These are phyloP conservation scores for Eueides isabella DNA, from an alignment of 1,140 invertebrate species.

Conservation along the genomic window DNA sequence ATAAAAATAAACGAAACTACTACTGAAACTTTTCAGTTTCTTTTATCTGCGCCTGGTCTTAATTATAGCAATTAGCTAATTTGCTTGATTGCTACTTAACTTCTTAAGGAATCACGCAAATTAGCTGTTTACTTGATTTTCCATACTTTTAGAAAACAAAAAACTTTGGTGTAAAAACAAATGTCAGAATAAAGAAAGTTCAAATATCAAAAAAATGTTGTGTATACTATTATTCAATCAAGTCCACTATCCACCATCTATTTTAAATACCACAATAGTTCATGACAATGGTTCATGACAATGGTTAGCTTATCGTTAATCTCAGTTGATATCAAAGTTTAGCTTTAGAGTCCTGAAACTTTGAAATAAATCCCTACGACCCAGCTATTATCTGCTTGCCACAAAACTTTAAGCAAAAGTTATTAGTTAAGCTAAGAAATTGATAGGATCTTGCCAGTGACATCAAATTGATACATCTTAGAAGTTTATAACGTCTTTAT, in stretches of 20 bases:
- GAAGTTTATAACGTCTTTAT: not conserved
- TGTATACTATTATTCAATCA: not conserved
- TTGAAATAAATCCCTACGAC: conserved; percentile 23
- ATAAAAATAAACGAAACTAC: no score
- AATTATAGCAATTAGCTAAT: not conserved
- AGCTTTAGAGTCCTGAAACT: conserved; percentile 6
- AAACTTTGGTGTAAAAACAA: no score
- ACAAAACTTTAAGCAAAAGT: conserved; percentile 17
- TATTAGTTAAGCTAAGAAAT: conserved; percentile 23
- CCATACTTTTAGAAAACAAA: no score
- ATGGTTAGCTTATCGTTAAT: conserved; percentile 2
- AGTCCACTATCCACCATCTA: not conserved
- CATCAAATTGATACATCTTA: conserved; percentile 3
- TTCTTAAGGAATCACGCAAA: no score
- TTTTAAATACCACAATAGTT: not conserved
- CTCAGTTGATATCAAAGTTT: conserved; percentile 7
- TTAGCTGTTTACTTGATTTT: no score
- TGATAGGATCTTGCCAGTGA: conserved; percentile 25
- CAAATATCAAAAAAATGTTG: no score
- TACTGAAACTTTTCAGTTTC: no score
- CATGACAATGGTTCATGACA: not conserved
- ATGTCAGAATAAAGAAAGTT: no score
- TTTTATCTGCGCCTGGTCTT: not conserved
- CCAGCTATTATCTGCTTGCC: conserved; percentile 21
- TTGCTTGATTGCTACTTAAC: not conserved